Conservation (phyloP, 1,140 invertebrate genomes). For the Laupala kohalensis region DNA sequence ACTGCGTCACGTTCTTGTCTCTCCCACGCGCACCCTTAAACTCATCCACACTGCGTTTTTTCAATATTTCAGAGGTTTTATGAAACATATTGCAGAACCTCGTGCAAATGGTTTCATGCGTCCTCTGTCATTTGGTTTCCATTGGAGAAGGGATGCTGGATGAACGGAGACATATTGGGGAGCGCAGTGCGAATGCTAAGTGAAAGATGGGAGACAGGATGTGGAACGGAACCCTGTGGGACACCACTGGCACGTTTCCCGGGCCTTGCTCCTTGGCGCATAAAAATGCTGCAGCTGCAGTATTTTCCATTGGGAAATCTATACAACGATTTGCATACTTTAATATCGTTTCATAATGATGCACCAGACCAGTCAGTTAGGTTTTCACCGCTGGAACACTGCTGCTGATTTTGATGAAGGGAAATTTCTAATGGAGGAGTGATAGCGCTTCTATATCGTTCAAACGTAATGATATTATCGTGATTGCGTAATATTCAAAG, state of each 20-base stretch:
- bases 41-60: not conserved
- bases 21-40: too few species aligned
- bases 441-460: too few species aligned
- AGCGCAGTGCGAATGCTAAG: not conserved
- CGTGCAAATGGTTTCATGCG: not conserved
- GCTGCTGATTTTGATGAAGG: too few species aligned
- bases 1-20: too few species aligned
- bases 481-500: too few species aligned
- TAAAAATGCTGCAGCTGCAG: not conserved
- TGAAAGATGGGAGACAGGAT: not conserved
- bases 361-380: too few species aligned
- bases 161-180: not conserved
- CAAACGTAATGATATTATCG: too few species aligned
- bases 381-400: too few species aligned
- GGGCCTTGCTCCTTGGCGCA: not conserved
- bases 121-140: not conserved
- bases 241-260: not conserved
- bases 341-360: not conserved
- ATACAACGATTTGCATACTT: not conserved
- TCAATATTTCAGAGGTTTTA: not conserved
- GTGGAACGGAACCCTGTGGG: not conserved
- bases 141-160: not conserved
- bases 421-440: too few species aligned
- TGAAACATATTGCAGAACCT: not conserved
- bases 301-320: not conserved